phyloP scores from a whole-genome alignment of 2,888 invertebrate species.

The Asteroscopus sphinx region DNA sequence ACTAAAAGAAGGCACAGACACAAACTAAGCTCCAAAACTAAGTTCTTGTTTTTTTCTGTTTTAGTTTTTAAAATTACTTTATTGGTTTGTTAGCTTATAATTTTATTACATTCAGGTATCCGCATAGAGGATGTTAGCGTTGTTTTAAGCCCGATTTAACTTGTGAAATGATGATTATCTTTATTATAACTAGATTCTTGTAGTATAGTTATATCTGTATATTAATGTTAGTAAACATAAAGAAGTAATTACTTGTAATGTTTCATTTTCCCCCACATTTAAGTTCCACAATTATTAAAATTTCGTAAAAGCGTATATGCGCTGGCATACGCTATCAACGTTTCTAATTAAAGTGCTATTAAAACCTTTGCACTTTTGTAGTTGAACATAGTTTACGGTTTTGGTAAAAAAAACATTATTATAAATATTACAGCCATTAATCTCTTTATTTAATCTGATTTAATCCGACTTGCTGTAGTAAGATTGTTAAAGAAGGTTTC shows the following conservation, averaged over 20 bases:
- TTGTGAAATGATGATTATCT: too few relatives aligned
- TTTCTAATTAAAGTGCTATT: slow-evolving; percentile 60
- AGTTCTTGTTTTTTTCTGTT: slow-evolving; percentile 21
- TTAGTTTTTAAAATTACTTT: not conserved
- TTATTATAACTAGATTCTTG: slow-evolving; percentile 9
- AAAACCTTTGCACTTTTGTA: slow-evolving; percentile 31
- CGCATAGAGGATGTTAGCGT: too few relatives aligned
- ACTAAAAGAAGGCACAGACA: too few relatives aligned
- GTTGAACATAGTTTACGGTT: slow-evolving; percentile 32
- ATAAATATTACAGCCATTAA: slow-evolving; percentile 6
- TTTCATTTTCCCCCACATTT: slow-evolving; percentile 41
- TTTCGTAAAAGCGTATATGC: slow-evolving; percentile 61
- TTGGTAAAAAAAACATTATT: slow-evolving; percentile 3
- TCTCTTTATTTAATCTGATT: too few relatives aligned
- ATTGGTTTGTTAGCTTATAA: too few relatives aligned
- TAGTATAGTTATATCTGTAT: slow-evolving; percentile 8
- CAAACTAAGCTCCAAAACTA: too few relatives aligned
- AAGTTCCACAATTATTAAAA: slow-evolving; percentile 61
- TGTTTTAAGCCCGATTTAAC: too few relatives aligned
- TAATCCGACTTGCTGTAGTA: not conserved
- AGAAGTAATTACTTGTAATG: slow-evolving; percentile 43
- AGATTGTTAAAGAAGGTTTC: slow-evolving; percentile 1
- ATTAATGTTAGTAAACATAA: slow-evolving; percentile 36
- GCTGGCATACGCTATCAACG: slow-evolving; percentile 51
- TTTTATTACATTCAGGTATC: too few relatives aligned